These are phyloP conservation scores for Otocyon megalotis DNA, from an alignment of 2,113 vertebrate species.

Conservation along the genomic window DNA sequence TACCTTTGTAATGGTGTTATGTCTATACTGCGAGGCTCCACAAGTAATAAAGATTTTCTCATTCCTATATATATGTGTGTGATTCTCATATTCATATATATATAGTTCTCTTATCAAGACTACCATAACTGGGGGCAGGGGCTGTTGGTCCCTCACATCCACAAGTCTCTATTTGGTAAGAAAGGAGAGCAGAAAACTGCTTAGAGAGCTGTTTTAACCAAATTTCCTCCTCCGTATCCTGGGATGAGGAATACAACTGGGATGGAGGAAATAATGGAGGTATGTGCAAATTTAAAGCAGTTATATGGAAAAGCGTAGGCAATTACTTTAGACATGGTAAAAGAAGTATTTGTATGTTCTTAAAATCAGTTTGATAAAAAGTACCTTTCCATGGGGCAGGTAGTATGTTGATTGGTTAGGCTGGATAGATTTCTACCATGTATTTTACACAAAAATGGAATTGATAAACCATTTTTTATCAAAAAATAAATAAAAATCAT, in stretches of 20 bases:
- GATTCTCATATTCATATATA: not conserved
- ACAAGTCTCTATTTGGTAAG: slow-evolving; percentile 99
- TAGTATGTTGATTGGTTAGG: slow-evolving; percentile 90
- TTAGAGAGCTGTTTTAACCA: slow-evolving; percentile 84
- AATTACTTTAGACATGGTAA: slow-evolving; percentile 85
- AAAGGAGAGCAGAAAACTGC: slow-evolving; percentile 99
- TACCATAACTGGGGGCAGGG: not conserved
- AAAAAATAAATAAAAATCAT: slow-evolving; percentile 73
- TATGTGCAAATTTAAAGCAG: slow-evolving; percentile 87
- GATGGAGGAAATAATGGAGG: slow-evolving; percentile 85
- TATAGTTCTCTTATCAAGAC: not conserved
- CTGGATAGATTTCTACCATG: slow-evolving; percentile 87
- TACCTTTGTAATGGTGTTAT: not conserved
- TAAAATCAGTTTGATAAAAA: slow-evolving; percentile 89
- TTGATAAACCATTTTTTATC: slow-evolving; percentile 95
- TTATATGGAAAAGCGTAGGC: slow-evolving; percentile 86
- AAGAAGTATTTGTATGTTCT: slow-evolving; percentile 86
- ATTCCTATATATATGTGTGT: not conserved
- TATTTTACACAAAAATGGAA: slow-evolving; percentile 97
- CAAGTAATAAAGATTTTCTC: not conserved
- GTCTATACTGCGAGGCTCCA: not conserved
- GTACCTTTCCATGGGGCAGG: slow-evolving; percentile 86
- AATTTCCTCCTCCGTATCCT: slow-evolving; percentile 80
- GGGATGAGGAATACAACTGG: slow-evolving; percentile 83
- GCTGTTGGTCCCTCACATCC: slow-evolving; percentile 96